Evolutionary conservation across 2,113 vertebrate genomes (phyloP).

Genomic region (Psammodynastes pulverulentus): DNA sequence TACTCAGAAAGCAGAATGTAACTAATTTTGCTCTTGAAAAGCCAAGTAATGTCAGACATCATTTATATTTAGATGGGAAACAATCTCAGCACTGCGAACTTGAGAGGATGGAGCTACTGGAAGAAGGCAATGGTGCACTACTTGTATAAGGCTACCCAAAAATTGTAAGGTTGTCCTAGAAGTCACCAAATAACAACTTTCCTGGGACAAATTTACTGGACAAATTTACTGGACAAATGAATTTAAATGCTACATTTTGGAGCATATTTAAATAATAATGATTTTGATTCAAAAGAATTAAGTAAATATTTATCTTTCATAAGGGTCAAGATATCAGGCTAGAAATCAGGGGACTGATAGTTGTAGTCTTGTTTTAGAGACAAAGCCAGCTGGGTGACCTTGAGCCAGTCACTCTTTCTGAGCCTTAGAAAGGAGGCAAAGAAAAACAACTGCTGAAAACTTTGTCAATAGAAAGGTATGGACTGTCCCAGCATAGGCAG

Average conservation of each 20-base stretch:
- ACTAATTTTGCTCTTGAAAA: neutral
- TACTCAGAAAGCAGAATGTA: neutral
- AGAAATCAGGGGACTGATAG: neutral
- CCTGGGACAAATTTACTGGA: too few species aligned
- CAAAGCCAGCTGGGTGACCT: neutral
- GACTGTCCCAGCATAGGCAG: neutral
- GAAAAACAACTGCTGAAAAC: neutral
- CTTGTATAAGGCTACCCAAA: neutral
- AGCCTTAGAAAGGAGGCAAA: neutral
- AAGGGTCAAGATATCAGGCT: neutral
- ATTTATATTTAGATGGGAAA: neutral
- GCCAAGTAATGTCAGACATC: neutral
- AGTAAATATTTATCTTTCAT: neutral
- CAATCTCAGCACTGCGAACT: neutral
- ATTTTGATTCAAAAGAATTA: neutral
- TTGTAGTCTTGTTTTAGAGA: neutral
- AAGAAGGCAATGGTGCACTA: neutral
- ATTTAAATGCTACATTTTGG: neutral
- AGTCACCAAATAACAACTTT: neutral
- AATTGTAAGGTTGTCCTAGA: neutral
- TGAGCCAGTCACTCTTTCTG: neutral
- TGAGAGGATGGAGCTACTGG: neutral
- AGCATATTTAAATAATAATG: neutral
- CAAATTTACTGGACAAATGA: neutral
- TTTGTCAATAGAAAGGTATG: neutral